Percentiles rank a stretch among this genome's conserved stretches.
These are phyloP conservation scores for Eristalis arbustorum DNA, from an alignment of 2,888 invertebrate genomes.

Conservation along the genomic window DNA sequence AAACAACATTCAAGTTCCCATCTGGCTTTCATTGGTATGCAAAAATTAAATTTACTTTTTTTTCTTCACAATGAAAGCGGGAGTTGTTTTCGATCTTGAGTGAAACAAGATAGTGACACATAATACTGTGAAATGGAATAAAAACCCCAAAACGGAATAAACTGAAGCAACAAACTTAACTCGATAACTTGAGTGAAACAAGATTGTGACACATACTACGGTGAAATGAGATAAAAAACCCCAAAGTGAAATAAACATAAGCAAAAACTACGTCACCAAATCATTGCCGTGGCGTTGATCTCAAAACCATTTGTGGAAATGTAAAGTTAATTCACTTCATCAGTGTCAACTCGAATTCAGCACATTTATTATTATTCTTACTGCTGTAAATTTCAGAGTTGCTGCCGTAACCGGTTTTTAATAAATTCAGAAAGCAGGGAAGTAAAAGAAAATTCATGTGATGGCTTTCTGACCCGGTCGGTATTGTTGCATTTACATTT, in stretches of 20 bases:
- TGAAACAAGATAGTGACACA: not conserved
- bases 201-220: not conserved
- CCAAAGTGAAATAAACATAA: not conserved
- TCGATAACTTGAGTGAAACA: not conserved
- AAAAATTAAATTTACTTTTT: not conserved
- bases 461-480: not conserved
- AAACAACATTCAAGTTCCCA: not conserved
- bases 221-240: not conserved
- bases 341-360: not conserved
- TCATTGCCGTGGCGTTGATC: not conserved
- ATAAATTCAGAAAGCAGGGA: not conserved
- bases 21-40: not conserved
- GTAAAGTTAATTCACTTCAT: not conserved
- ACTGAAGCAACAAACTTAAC: not conserved
- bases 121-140: not conserved
- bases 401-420: not conserved
- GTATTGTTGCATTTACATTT: not conserved
- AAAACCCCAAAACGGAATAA: not conserved
- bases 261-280: not conserved
- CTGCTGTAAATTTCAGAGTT: not conserved
- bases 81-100: not conserved
- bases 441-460: not conserved
- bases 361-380: not conserved
- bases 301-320: too few species aligned
- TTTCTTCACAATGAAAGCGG: not conserved